Conservation (phyloP, 2,888 invertebrate genomes). For the Epistrophella euchroma region DNA sequence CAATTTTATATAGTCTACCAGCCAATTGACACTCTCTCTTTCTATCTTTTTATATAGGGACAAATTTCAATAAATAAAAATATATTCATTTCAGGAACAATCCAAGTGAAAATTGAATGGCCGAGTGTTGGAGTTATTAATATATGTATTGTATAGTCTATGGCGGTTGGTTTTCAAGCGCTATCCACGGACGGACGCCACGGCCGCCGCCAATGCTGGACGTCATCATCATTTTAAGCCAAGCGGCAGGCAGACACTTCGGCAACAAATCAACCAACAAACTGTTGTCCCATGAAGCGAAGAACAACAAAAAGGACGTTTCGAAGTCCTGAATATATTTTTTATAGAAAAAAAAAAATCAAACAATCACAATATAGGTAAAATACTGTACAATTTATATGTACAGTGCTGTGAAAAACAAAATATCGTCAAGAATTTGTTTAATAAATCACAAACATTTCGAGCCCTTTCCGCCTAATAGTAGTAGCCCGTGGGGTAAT, state of each 20-base stretch:
- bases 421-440: no score
- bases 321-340: slow-evolving; percentile 3
- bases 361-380: neutral
- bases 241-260: slow-evolving; percentile 20
- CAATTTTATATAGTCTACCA: neutral
- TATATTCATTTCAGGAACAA: slow-evolving; percentile 55
- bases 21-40: slow-evolving; percentile 64
- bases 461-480: no score
- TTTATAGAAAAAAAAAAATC: neutral
- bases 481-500: no score
- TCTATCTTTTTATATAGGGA: neutral
- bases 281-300: slow-evolving; percentile 35
- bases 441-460: no score
- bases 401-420: neutral
- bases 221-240: neutral
- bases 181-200: neutral
- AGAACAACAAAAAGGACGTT: slow-evolving; percentile 44
- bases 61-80: slow-evolving; percentile 70
- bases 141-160: slow-evolving; percentile 37
- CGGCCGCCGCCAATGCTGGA: no score
- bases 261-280: slow-evolving; percentile 64
- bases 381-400: neutral
- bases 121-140: slow-evolving; percentile 57
- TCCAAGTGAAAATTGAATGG: slow-evolving; percentile 73
- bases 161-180: neutral